phyloP scores from a whole-genome alignment of 2,113 vertebrate genomes.

The Aplodontia rufa region DNA sequence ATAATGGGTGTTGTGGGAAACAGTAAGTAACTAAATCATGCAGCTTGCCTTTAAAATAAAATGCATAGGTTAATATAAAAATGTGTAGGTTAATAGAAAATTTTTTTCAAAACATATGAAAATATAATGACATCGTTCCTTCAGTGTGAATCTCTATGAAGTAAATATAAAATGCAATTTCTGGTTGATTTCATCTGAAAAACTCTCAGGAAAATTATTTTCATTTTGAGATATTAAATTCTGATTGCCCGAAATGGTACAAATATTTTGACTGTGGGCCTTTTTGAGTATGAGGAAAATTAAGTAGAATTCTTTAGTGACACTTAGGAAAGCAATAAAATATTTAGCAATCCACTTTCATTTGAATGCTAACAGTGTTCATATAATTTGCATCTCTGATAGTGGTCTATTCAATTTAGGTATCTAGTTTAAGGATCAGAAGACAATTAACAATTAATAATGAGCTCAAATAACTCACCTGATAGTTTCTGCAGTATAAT shows the following conservation, averaged over 20 bases:
- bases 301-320: constrained; percentile 54
- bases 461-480: constrained; percentile 83
- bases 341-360: constrained; percentile 76
- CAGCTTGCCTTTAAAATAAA: neutral
- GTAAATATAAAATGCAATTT: neutral
- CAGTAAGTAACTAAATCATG: neutral
- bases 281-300: neutral
- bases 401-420: constrained; percentile 81
- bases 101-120: neutral
- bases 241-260: neutral
- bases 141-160: neutral
- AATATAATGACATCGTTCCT: neutral
- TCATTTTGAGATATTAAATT: neutral
- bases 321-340: constrained; percentile 76
- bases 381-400: constrained; percentile 83
- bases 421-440: constrained; percentile 86
- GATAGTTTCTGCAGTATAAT: constrained; percentile 74
- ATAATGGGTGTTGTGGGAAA: neutral
- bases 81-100: neutral
- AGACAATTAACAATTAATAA: constrained; percentile 88
- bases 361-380: constrained; percentile 71
- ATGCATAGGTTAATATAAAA: neutral
- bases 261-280: neutral
- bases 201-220: neutral
- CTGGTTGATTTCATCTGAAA: neutral